phyloP scores from a whole-genome alignment of 2,888 invertebrate genomes.

The Drosophila kanekoi region DNA sequence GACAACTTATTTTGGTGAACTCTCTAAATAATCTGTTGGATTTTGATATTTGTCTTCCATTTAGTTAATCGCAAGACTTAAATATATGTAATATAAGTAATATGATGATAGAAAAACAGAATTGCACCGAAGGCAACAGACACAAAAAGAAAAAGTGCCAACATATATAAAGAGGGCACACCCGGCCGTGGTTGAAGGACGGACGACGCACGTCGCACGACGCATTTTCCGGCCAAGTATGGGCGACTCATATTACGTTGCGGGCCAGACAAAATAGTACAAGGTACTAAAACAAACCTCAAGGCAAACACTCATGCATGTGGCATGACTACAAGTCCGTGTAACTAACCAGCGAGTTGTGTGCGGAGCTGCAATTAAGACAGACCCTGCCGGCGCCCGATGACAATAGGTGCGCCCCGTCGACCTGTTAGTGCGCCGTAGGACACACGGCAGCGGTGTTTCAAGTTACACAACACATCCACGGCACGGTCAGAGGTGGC shows the following conservation, averaged over 20 bases:
- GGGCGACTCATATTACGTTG: constrained; percentile 70
- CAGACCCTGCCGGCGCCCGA: constrained; percentile 35
- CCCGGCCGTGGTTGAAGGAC: constrained; percentile 27
- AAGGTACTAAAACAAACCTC: constrained; percentile 26
- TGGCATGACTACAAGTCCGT: constrained; percentile 51
- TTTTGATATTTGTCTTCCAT: background rate
- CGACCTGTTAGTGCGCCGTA: constrained; percentile 43
- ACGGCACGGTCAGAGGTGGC: constrained; percentile 24
- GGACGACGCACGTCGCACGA: constrained; percentile 27
- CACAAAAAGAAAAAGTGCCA: constrained; percentile 1
- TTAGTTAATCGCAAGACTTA: constrained; percentile 28
- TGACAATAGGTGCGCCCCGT: constrained; percentile 44
- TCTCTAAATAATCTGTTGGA: too few relatives aligned
- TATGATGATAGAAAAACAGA: constrained; percentile 21
- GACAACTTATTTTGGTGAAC: too few relatives aligned
- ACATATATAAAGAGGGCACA: constrained; percentile 10
- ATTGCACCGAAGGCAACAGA: constrained; percentile 15
- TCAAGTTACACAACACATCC: constrained; percentile 33
- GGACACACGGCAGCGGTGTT: constrained; percentile 1
- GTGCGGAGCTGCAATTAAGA: constrained; percentile 60
- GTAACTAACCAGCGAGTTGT: constrained; percentile 30
- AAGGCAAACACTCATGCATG: constrained; percentile 46
- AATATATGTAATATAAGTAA: constrained; percentile 15
- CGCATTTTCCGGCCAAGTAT: constrained; percentile 49
- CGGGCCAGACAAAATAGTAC: constrained; percentile 34